Evolutionary conservation across 2,888 invertebrate species (phyloP), one percentile per base, ranked within the genome.

Genomic region (Trichogramma evanescens): DNA sequence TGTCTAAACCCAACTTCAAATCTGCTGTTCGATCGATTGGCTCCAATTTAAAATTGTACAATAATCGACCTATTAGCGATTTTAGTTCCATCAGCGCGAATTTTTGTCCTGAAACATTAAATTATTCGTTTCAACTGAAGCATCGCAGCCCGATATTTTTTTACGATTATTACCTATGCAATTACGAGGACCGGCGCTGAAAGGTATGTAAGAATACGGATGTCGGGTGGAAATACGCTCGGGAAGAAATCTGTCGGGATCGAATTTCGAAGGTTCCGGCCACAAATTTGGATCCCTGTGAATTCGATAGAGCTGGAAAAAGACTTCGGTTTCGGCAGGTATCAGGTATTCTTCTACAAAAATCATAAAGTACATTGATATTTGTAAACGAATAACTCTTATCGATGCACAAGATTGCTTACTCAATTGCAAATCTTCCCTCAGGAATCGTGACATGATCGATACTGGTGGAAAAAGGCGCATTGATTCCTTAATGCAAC

Each of bases 121-220:
- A 50, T 10, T 50, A n/a, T 50, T 10, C 13, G 13, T 50, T 9
- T n/a, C 2, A 50, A 50, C 9, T 50, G 41, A 26, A 26, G 8
- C 48, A 10, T 41, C 46, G 42, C 49, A 39, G 26, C 1, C 50
- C 44, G 6, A 58, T 39, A 41, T 6, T 26, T 52, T 8, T 38
- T 8, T 58, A 38, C 3, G 0, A 26, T 13, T 58, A 46, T 58
- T 58, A 85, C 86, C 87, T 65, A 87, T 86, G 67, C 87, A 88
- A 72, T 87, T 88, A 38, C 87, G 80, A 0, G 84, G 83, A 3
- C 87, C 87, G 0, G 86, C 87, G 70, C 87, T 86, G 65, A 88
- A 88, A 0, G 87, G 87, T 52, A 88, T 79, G 69, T 84, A 88
- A 0, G 84, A 81, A 69, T 82, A 88, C 0, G 85, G 84, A 75